phyloP scores from a whole-genome alignment of 2,113 vertebrate species.

The Mobula hypostoma region DNA sequence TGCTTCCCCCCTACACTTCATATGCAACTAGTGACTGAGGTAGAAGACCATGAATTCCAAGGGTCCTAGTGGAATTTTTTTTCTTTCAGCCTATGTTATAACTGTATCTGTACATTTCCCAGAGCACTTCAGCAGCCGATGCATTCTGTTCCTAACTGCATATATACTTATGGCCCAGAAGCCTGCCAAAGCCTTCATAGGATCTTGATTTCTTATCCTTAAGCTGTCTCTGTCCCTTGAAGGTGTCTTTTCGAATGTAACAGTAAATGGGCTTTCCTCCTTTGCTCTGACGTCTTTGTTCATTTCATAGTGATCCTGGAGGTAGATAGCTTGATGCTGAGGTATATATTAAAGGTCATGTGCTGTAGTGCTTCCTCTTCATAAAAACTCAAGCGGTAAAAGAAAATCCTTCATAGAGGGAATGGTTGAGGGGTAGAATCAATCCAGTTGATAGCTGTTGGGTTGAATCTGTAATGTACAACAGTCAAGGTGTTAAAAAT shows the following conservation, averaged over 20 bases:
- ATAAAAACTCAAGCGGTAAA: neutral
- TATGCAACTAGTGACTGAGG: too few relatives aligned
- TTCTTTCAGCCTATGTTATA: neutral
- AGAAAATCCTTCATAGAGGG: neutral
- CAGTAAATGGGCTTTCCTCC: neutral
- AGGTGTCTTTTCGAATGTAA: neutral
- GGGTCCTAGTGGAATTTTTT: too few relatives aligned
- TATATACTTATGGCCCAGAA: neutral
- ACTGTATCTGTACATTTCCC: neutral
- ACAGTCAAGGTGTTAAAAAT: neutral
- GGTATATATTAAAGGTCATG: neutral
- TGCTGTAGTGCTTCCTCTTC: neutral
- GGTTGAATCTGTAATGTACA: neutral
- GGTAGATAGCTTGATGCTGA: neutral
- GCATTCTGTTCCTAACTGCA: neutral
- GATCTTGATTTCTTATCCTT: neutral
- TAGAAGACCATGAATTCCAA: too few relatives aligned
- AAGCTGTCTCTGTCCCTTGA: neutral
- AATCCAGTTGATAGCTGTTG: neutral
- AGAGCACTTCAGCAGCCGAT: neutral
- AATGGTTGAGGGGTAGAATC: neutral
- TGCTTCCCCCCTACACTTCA: too few relatives aligned
- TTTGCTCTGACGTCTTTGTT: neutral
- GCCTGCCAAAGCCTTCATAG: neutral
- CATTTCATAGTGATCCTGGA: neutral